Conservation (phyloP, 2,888 invertebrate species). For the Athalia rosae region DNA sequence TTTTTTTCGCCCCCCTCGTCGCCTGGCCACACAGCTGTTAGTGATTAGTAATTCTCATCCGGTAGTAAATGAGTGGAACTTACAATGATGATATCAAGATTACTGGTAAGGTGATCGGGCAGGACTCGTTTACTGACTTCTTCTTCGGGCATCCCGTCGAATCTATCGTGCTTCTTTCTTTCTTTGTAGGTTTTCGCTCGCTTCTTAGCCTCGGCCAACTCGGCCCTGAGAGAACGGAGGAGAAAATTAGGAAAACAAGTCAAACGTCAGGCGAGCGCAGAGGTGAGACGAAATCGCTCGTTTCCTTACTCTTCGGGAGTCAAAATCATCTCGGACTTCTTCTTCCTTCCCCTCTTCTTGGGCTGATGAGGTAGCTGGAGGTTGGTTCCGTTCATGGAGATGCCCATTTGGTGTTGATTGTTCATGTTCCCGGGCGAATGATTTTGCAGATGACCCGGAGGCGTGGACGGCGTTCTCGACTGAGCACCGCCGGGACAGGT, state of each 20-base stretch:
- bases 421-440: constrained; percentile 65
- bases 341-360: constrained; percentile 91
- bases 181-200: constrained; percentile 80
- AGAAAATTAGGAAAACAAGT: neutral
- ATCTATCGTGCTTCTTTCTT: constrained; percentile 94
- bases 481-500: constrained; percentile 61
- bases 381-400: constrained; percentile 69
- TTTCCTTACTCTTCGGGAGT: constrained; percentile 73
- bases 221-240: constrained; percentile 65
- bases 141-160: constrained; percentile 97
- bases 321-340: constrained; percentile 78
- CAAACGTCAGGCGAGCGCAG: neutral
- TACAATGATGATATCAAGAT: constrained; percentile 99
- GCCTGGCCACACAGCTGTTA: neutral
- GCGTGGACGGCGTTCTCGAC: constrained; percentile 65
- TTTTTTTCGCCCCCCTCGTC: neutral
- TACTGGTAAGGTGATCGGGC: constrained; percentile 94
- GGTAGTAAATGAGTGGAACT: constrained; percentile 75
- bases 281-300: neutral
- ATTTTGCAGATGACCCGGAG: constrained; percentile 65
- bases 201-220: constrained; percentile 72
- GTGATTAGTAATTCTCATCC: neutral
- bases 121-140: constrained; percentile 95
- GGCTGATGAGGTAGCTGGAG: constrained; percentile 74
- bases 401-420: constrained; percentile 67